Base-by-base conservation (phyloP, 2,888 invertebrate species). In the Prosapia bicincta region DNA sequence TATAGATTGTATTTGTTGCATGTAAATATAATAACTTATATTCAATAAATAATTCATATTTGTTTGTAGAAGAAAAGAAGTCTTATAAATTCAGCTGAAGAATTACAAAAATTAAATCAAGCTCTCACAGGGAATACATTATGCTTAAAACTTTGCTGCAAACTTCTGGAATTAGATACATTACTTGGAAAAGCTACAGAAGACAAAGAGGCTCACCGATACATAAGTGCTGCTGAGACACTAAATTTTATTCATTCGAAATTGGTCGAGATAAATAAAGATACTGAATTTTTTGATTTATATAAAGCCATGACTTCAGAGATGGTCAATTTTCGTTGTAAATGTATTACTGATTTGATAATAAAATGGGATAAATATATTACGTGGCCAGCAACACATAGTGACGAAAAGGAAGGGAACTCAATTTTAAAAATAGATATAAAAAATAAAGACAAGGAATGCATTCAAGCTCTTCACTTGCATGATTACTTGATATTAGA, bases 11-110 rank as follows among this genome's bases (percentile, higher is more conserved):
- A n/a, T n/a, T n/a, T n/a, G n/a, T n/a, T n/a, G n/a, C n/a, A n/a
- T n/a, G n/a, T n/a, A n/a, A n/a, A n/a, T n/a, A n/a, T n/a, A n/a
- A n/a, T n/a, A n/a, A n/a, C n/a, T n/a, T n/a, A n/a, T n/a, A n/a
- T n/a, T n/a, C n/a, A n/a, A n/a, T n/a, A n/a, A n/a, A n/a, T n/a
- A n/a, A n/a, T 30, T 30, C 30, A 30, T 26, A 32, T 28, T 78
- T 78, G 26, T 76, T 79, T 80, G 3, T 76, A 86, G 86, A 89
- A 90, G 0, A 88, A 89, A 83, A 86, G 87, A 25, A 89, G 91
- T 79, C 85, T 93, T 65, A 84, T 87, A 1, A 87, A 89, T 75
- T 89, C 90, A 0, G 88, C 88, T 71, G 87, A 88, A 69, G 90
- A 90, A 81, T 85, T 93, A 79, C 86, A 89, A 65, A 85, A 85